Evolutionary conservation across 2,888 invertebrate genomes (phyloP), one percentile per base, ranked within the genome.

Genomic region (Papilio protenor): DNA sequence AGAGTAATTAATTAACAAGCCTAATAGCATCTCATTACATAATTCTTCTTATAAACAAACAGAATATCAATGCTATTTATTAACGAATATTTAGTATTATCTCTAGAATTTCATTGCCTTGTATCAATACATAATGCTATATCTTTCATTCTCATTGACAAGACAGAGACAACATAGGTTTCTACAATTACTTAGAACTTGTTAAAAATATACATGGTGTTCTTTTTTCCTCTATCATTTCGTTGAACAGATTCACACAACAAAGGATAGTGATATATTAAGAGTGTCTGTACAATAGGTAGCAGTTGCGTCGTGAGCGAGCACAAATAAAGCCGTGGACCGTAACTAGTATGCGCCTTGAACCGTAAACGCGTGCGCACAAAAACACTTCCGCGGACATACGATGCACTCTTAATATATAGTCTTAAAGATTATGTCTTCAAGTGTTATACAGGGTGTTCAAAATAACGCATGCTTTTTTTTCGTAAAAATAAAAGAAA

Each of bases 321-420:
- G 69, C 77, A 75, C 64, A 77, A 72, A 77, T 78, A 76, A 74
- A 80, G 49, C 64, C 79, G 71, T 61, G 77, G 73, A 79, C 76
- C 80, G 80, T 80, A 80, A 80, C 81, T 80, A 80, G 27, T 80
- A 76, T 69, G 77, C 76, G 61, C 72, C 66, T 76, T 77, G 81
- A 79, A 81, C 79, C 80, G 79, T 80, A 78, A 79, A 80, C 77
- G 75, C 64, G 79, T 73, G 79, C 80, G 79, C 77, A 80, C 75
- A 78, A 80, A 77, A 80, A 80, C 79, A 77, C 77, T 80, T 80
- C 80, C 80, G 75, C 76, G 76, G 78, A 78, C 80, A 79, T 74
- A 75, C 76, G 76, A 76, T 79, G 77, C 76, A 70, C 76, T 76
- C 71, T 77, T 79, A 76, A 77, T 74, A 77, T 75, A 74, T 77